Evolutionary conservation across 2,797 vertebrate species (phyloP).

Genomic region (Etheostoma perlongum): DNA sequence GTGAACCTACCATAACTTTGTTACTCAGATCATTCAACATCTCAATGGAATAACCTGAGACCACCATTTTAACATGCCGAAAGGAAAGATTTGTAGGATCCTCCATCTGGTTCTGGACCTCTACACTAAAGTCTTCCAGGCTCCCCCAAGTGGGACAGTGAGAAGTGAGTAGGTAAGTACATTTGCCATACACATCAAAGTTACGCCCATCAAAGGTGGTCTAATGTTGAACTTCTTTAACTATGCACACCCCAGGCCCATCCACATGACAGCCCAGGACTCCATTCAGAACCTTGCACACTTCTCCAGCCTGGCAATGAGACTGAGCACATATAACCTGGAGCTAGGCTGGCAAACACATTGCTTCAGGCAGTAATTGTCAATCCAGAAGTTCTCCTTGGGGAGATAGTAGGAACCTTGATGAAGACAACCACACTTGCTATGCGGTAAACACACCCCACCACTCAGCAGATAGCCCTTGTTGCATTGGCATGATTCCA

Average conservation of each 20-base stretch:
- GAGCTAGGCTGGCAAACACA: constrained; percentile 74
- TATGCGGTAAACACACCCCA: constrained; percentile 61
- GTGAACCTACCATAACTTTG: constrained; percentile 29
- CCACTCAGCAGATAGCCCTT: constrained; percentile 68
- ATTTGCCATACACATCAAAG: constrained; percentile 82
- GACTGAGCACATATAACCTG: constrained; percentile 63
- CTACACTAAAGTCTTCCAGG: constrained; percentile 28
- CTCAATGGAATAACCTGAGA: constrained; percentile 40
- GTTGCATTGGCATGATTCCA: constrained; percentile 79
- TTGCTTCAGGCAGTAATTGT: constrained; percentile 62
- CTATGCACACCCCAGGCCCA: constrained; percentile 66
- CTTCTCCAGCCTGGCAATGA: constrained; percentile 65
- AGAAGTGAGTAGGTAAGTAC: constrained; percentile 74
- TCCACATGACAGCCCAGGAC: constrained; percentile 63
- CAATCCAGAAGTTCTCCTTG: constrained; percentile 77
- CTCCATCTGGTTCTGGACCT: constrained; percentile 35
- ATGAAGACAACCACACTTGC: constrained; percentile 74
- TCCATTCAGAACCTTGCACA: constrained; percentile 63
- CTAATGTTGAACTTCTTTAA: constrained; percentile 78
- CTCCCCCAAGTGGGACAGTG: constrained; percentile 58
- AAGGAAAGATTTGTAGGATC: constrained; percentile 24
- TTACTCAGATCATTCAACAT: constrained; percentile 29
- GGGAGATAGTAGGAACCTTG: constrained; percentile 72
- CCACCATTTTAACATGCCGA: constrained; percentile 21
- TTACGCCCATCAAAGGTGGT: constrained; percentile 74